Evolutionary conservation across 2,888 invertebrate genomes (phyloP).

Genomic region (Drosophila cognata): DNA sequence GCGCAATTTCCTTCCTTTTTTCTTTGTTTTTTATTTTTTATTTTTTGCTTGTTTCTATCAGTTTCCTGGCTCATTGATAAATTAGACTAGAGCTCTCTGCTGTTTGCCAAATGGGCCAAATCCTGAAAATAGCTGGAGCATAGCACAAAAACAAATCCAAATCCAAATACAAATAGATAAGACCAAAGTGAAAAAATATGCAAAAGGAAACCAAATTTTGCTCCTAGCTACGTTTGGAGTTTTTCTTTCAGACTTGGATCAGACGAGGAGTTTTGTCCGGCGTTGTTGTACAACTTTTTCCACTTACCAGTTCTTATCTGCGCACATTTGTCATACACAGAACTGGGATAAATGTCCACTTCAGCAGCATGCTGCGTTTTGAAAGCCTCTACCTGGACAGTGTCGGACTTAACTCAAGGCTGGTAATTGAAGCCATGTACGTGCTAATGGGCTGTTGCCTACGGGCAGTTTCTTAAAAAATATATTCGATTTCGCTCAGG

Average conservation of each 20-base stretch:
- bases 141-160: constrained; percentile 1
- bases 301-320: constrained; percentile 64
- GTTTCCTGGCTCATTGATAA: constrained; percentile 53
- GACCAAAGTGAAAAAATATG: constrained; percentile 22
- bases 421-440: background rate
- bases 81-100: constrained; percentile 45
- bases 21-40: background rate
- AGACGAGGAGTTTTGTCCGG: background rate
- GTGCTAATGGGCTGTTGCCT: constrained; percentile 40
- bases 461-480: constrained; percentile 63
- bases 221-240: constrained; percentile 8
- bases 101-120: constrained; percentile 50
- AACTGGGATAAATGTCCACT: constrained; percentile 71
- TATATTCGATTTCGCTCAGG: constrained; percentile 58
- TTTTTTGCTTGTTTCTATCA: constrained; percentile 23
- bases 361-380: constrained; percentile 51
- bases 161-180: constrained; percentile 12
- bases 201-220: constrained; percentile 19
- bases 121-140: constrained; percentile 27
- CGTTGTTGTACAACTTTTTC: constrained; percentile 54
- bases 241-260: background rate
- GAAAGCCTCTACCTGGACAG: constrained; percentile 1
- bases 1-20: background rate
- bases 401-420: background rate
- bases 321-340: constrained; percentile 71